These are phyloP conservation scores for Axea sp. DNA, from an alignment of 2,888 invertebrate species.

Conservation along the genomic window DNA sequence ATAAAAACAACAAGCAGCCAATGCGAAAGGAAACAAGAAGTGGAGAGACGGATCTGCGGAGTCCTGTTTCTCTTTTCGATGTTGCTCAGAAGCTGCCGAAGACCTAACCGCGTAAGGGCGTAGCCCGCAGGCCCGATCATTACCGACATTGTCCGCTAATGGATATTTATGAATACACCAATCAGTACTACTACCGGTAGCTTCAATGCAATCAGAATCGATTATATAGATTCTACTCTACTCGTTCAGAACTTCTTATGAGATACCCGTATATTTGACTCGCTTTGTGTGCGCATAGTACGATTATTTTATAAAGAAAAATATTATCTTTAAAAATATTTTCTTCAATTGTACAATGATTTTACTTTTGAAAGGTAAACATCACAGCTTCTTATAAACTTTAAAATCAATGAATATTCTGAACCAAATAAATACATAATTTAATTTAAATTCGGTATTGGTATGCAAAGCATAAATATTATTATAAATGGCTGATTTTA, in stretches of 20 bases:
- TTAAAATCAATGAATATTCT: too few relatives aligned
- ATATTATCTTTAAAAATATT: constrained; percentile 30
- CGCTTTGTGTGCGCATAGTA: constrained; percentile 16
- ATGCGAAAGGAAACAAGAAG: constrained; percentile 58
- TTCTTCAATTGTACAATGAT: constrained; percentile 5
- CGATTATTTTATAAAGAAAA: constrained; percentile 28
- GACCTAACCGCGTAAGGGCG: constrained; percentile 70
- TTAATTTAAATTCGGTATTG: too few relatives aligned
- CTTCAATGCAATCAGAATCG: constrained; percentile 80
- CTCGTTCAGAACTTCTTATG: constrained; percentile 64
- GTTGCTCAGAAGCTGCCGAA: constrained; percentile 71
- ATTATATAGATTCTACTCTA: constrained; percentile 76
- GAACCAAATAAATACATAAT: too few relatives aligned
- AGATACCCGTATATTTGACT: constrained; percentile 39
- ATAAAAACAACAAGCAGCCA: constrained; percentile 64
- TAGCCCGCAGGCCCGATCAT: constrained; percentile 77
- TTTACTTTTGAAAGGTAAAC: constrained; percentile 4
- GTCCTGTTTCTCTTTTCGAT: constrained; percentile 74
- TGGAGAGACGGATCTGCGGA: constrained; percentile 57
- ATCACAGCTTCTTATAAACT: too few relatives aligned
- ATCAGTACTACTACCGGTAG: constrained; percentile 77
- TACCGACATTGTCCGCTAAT: constrained; percentile 79
- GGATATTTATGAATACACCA: constrained; percentile 80
- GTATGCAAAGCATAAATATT: too few relatives aligned
- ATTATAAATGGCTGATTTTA: constrained; percentile 3